phyloP scores from a whole-genome alignment of 2,888 invertebrate genomes.

The Oxytorus armatus region DNA sequence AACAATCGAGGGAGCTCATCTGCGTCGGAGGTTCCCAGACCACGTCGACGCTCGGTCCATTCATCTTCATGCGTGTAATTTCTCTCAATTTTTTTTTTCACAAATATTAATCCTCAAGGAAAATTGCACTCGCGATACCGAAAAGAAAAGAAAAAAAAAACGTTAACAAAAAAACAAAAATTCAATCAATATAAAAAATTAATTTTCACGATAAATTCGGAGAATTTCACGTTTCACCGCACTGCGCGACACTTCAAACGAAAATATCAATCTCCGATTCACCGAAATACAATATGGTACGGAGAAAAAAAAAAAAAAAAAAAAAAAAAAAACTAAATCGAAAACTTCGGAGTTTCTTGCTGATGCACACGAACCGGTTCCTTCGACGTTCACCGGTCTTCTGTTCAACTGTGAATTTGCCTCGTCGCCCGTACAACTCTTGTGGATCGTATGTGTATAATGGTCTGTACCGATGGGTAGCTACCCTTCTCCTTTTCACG shows the following conservation, averaged over 20 bases:
- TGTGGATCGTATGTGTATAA: slow-evolving; percentile 62
- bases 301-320: background rate
- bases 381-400: slow-evolving; percentile 78
- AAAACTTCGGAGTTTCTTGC: background rate
- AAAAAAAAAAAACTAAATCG: background rate
- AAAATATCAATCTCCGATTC: slow-evolving; percentile 15
- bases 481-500: slow-evolving; percentile 66
- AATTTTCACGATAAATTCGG: slow-evolving; percentile 25
- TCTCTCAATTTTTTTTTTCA: slow-evolving; percentile 52
- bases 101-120: slow-evolving; percentile 16
- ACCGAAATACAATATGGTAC: slow-evolving; percentile 10
- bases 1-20: slow-evolving; percentile 91
- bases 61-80: slow-evolving; percentile 76
- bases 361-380: slow-evolving; percentile 75
- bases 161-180: slow-evolving; percentile 4
- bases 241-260: slow-evolving; percentile 41
- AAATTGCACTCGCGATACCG: slow-evolving; percentile 35
- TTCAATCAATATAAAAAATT: background rate
- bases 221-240: slow-evolving; percentile 65
- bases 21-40: slow-evolving; percentile 84
- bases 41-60: slow-evolving; percentile 81
- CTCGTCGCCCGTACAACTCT: slow-evolving; percentile 75
- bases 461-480: slow-evolving; percentile 61
- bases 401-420: slow-evolving; percentile 77
- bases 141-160: background rate